Base-by-base conservation (phyloP, 2,888 invertebrate species). In the Aleiodes testaceus region DNA sequence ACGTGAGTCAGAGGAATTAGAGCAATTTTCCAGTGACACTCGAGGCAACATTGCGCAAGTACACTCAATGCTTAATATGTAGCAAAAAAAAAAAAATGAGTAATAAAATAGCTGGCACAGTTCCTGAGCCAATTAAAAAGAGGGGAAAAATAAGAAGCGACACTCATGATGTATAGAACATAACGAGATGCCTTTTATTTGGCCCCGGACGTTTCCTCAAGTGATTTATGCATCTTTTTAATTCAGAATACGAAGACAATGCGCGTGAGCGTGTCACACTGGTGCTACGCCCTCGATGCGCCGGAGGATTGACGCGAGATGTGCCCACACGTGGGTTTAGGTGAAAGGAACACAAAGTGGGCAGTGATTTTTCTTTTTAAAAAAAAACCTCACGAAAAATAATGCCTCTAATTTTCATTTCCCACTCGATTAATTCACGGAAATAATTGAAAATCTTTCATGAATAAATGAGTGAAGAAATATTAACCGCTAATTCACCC, bases 1-100 rank as follows among this genome's bases (percentile, higher is more conserved):
- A 84, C 84, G 84, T 84, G 84, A 82, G 84, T 68, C 77, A 84
- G 82, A 84, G 84, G 81, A 84, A 84, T 84, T 82, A 84, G 82
- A 78, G 83, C 82, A 84, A 84, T 84, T 82, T 81, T 16, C 36
- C 59, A 59, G 11, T 53, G 53, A 30, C 22, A 53, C 26, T 53
- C 53, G n/a, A 53, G n/a, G 1, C 14, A 59, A 59, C 2, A 59
- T 36, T 59, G 14, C 59, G 9, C 59, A 42, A 14, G 59, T 59
- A 12, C 55, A 7, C 59, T 59, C 30, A 30, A 53, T 53, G 53
- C 53, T 53, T 30, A 53, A 45, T 7, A 45, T 12, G 11, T 18
- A 16, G 2, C 30, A 16, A 26, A n/a, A 6, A 3, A 16, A 26
- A n/a, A 6, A 3, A 59, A 59, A 36, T 36, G 36, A 42, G 59